Evolutionary conservation across 1,140 invertebrate genomes (phyloP).

Genomic region (Proctacanthus coquilletti): DNA sequence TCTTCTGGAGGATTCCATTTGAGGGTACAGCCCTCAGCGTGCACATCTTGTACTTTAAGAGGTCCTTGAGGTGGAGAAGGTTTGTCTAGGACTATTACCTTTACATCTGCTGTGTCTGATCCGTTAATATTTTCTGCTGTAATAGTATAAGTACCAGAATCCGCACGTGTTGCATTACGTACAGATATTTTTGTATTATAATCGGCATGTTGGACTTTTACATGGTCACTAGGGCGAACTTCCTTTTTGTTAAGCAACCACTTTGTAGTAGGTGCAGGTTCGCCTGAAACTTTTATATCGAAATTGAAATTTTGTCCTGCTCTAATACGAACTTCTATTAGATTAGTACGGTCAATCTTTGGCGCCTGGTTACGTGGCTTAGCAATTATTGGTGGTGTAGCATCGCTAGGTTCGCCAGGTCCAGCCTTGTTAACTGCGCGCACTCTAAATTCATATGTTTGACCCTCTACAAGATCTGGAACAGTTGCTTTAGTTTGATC

Average conservation of each 20-base stretch:
- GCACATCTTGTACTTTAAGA: conserved; percentile 62
- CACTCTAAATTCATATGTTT: conserved; percentile 82
- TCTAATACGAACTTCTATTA: conserved; percentile 81
- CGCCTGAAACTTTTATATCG: conserved; percentile 64
- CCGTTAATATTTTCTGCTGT: conserved; percentile 88
- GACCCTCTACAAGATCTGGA: conserved; percentile 77
- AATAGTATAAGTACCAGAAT: conserved; percentile 83
- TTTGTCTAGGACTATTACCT: conserved; percentile 82
- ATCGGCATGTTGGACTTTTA: conserved; percentile 56
- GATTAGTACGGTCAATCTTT: conserved; percentile 68
- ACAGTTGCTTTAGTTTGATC: conserved; percentile 70
- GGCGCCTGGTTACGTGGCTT: conserved; percentile 90
- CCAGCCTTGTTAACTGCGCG: conserved; percentile 84
- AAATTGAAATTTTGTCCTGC: conserved; percentile 60
- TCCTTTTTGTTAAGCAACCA: conserved; percentile 67
- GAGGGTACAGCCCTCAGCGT: conserved; percentile 53
- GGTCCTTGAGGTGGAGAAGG: conserved; percentile 84
- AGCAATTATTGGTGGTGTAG: conserved; percentile 84
- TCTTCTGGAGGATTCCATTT: conserved; percentile 82
- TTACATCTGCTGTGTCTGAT: conserved; percentile 78
- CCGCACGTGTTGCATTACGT: conserved; percentile 66
- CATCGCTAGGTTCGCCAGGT: conserved; percentile 82
- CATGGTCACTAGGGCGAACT: conserved; percentile 49
- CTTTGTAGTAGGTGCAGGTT: conserved; percentile 81
- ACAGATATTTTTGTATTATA: conserved; percentile 84